Conservation (phyloP, 2,888 invertebrate species). For the Didymodactylos carnosus region DNA sequence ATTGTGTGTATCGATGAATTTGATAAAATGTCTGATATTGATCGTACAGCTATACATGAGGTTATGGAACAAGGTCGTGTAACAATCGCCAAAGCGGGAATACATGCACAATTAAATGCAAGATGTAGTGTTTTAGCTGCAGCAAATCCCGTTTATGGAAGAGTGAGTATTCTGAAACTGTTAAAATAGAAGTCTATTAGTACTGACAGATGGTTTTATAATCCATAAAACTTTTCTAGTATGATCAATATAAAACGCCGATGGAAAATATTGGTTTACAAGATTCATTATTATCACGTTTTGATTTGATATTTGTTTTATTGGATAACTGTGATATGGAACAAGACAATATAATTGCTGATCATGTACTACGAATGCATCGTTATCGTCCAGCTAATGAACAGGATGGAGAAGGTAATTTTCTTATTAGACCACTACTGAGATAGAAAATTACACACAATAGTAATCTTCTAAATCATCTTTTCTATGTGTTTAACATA, state of each 20-base stretch:
- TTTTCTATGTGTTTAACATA: too few relatives aligned
- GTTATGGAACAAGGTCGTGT: constrained; percentile 94
- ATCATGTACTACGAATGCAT: constrained; percentile 92
- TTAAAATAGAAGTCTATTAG: neutral
- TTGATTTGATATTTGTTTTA: constrained; percentile 90
- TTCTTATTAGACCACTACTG: too few relatives aligned
- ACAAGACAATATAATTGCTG: constrained; percentile 66
- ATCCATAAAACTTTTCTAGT: constrained; percentile 45
- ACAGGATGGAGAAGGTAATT: constrained; percentile 65
- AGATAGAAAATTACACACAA: too few relatives aligned
- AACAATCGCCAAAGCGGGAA: constrained; percentile 90
- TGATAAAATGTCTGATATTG: constrained; percentile 92
- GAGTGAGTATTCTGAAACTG: constrained; percentile 40
- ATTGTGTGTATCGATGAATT: constrained; percentile 94
- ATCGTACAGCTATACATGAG: constrained; percentile 95
- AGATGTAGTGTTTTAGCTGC: constrained; percentile 91
- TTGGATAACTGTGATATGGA: constrained; percentile 76
- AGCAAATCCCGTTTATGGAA: constrained; percentile 95
- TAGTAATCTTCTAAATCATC: too few relatives aligned
- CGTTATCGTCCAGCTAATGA: constrained; percentile 76
- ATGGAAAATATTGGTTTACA: constrained; percentile 99
- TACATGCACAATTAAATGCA: constrained; percentile 88
- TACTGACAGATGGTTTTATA: too few relatives aligned
- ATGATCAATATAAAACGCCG: constrained; percentile 93
- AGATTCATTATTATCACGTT: constrained; percentile 63